These are phyloP conservation scores for Eurystomus gularis DNA, from an alignment of 2,113 vertebrate genomes.

Conservation along the genomic window DNA sequence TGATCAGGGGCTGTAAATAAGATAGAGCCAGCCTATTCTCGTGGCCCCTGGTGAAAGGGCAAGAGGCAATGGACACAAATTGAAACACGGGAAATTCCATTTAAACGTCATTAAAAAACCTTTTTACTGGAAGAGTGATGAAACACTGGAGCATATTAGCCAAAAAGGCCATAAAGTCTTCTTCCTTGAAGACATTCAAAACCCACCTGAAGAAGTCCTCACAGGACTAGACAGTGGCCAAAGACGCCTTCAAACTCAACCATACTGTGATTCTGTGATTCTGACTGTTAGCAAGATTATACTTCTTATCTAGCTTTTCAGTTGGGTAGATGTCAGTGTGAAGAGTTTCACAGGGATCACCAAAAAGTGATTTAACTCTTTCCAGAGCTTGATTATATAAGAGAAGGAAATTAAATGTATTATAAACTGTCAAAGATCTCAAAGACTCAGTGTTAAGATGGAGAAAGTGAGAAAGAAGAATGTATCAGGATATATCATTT, in stretches of 20 bases:
- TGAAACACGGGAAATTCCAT: background rate
- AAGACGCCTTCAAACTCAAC: background rate
- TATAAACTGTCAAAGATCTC: background rate
- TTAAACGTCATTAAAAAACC: background rate
- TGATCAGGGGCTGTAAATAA: background rate
- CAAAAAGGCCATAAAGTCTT: background rate
- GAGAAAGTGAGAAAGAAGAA: background rate
- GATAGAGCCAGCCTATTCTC: background rate
- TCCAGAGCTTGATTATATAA: background rate
- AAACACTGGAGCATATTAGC: background rate
- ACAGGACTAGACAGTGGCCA: background rate
- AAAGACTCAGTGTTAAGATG: background rate
- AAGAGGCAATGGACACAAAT: background rate
- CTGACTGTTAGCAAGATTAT: background rate
- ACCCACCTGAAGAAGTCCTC: background rate
- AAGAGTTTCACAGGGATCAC: background rate
- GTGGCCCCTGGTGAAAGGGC: background rate
- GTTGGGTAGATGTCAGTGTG: background rate
- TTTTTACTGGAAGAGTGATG: background rate
- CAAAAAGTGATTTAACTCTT: background rate
- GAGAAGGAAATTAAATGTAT: background rate
- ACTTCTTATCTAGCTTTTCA: background rate
- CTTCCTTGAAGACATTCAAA: background rate
- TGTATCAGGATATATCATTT: background rate
- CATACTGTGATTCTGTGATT: background rate